These are phyloP conservation scores for Grammomys surdaster DNA, from an alignment of 2,113 vertebrate genomes.

Conservation along the genomic window DNA sequence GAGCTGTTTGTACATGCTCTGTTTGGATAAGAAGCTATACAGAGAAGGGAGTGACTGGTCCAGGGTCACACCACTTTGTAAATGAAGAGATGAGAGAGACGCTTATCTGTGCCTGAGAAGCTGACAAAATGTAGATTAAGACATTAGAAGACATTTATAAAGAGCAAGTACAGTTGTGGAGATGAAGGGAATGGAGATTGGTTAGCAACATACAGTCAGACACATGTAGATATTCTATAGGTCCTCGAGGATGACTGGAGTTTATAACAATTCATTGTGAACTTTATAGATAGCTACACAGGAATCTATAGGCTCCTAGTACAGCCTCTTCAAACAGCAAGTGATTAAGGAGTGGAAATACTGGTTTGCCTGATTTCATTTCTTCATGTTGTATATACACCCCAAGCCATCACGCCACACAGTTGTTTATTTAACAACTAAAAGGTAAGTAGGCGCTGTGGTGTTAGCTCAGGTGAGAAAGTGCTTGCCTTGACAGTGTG, in stretches of 20 bases:
- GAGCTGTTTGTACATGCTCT: neutral
- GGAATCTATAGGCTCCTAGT: neutral
- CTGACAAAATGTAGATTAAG: neutral
- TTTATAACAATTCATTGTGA: neutral
- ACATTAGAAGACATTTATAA: neutral
- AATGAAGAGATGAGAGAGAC: neutral
- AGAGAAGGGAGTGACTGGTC: neutral
- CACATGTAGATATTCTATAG: neutral
- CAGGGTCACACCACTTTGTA: neutral
- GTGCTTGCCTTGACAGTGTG: neutral
- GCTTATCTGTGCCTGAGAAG: neutral
- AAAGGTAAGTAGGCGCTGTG: neutral
- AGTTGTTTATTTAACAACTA: neutral
- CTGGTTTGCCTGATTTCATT: neutral
- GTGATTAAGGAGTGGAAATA: neutral
- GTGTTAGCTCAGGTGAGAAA: neutral
- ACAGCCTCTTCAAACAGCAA: neutral
- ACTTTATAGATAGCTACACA: neutral
- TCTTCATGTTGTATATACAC: neutral
- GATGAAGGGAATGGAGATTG: neutral
- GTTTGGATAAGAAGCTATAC: neutral
- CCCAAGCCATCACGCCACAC: neutral
- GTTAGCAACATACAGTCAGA: neutral
- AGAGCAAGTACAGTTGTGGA: neutral
- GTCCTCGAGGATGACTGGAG: neutral